Evolutionary conservation across 2,113 vertebrate genomes (phyloP).

Genomic region (Cephalopterus ornatus): DNA sequence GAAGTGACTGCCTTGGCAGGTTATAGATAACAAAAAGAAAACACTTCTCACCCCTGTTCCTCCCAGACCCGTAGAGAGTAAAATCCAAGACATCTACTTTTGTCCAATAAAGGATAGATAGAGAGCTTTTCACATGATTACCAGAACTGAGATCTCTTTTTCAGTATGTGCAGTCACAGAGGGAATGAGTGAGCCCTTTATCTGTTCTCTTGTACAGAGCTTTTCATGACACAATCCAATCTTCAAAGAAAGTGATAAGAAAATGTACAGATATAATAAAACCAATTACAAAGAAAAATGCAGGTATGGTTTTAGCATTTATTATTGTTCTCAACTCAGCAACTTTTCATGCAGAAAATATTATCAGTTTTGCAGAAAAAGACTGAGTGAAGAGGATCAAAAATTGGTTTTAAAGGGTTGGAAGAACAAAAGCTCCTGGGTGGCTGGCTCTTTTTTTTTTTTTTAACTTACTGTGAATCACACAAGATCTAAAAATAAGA

Average conservation of each 20-base stretch:
- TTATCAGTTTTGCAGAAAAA: conserved; percentile 6
- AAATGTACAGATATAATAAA: neutral
- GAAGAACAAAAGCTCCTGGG: conserved; percentile 10
- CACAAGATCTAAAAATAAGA: conserved; percentile 36
- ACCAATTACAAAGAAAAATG: neutral
- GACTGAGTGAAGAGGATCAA: neutral
- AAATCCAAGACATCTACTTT: neutral
- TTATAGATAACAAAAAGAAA: neutral
- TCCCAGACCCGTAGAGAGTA: neutral
- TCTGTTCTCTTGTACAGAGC: neutral
- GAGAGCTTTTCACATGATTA: neutral
- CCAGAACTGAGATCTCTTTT: neutral
- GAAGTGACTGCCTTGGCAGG: neutral
- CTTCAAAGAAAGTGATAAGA: conserved; percentile 1
- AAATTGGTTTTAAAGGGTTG: conserved; percentile 31
- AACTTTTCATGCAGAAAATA: conserved; percentile 11
- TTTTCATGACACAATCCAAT: neutral
- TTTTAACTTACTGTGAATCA: neutral
- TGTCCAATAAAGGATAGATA: neutral
- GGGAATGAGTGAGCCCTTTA: neutral
- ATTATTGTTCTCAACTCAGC: conserved; percentile 31
- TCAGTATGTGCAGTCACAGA: neutral
- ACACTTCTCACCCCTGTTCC: accelerated
- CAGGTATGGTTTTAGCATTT: neutral
- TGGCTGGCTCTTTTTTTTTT: neutral